Evolutionary conservation across 2,797 vertebrate species (phyloP).

Genomic region (Poeciliopsis gracilis): DNA sequence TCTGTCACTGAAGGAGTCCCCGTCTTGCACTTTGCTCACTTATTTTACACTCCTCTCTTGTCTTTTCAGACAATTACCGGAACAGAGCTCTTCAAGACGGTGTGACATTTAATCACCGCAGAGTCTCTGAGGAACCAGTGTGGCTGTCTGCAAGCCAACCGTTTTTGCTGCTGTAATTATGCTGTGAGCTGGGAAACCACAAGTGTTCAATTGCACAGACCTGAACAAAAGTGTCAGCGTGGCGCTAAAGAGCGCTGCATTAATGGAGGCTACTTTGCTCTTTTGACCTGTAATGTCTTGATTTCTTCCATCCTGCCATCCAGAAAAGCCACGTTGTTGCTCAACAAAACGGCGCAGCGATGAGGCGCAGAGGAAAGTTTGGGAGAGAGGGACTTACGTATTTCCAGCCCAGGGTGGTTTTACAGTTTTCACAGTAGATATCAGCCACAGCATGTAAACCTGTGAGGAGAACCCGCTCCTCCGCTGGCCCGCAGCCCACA

Average conservation of each 20-base stretch:
- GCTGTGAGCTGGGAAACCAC: slow-evolving; percentile 34
- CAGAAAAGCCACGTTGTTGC: neutral
- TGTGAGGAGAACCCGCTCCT: slow-evolving; percentile 96
- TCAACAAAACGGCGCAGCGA: neutral
- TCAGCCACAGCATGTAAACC: slow-evolving; percentile 97
- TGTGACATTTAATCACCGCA: slow-evolving; percentile 70
- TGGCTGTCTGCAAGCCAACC: slow-evolving; percentile 57
- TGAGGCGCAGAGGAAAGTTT: neutral
- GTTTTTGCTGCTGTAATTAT: slow-evolving; percentile 64
- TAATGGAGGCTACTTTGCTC: slow-evolving; percentile 32
- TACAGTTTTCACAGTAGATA: slow-evolving; percentile 99
- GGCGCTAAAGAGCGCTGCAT: slow-evolving; percentile 35
- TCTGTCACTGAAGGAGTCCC: slow-evolving; percentile 39
- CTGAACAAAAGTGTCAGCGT: slow-evolving; percentile 25
- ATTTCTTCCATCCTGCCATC: slow-evolving; percentile 21
- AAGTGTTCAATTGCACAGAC: slow-evolving; percentile 34
- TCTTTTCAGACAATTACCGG: slow-evolving; percentile 58
- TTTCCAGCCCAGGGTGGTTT: slow-evolving; percentile 99
- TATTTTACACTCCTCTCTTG: slow-evolving; percentile 48
- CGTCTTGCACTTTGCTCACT: slow-evolving; percentile 29
- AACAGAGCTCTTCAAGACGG: slow-evolving; percentile 58
- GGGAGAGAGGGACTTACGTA: slow-evolving; percentile 83
- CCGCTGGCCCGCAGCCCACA: slow-evolving; percentile 95
- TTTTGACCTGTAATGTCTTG: slow-evolving; percentile 27
- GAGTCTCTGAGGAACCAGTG: slow-evolving; percentile 60